Percentiles rank a stretch among this genome's conserved stretches.
These are phyloP conservation scores for Mercenaria mercenaria DNA, from an alignment of 1,140 invertebrate species.

Conservation along the genomic window DNA sequence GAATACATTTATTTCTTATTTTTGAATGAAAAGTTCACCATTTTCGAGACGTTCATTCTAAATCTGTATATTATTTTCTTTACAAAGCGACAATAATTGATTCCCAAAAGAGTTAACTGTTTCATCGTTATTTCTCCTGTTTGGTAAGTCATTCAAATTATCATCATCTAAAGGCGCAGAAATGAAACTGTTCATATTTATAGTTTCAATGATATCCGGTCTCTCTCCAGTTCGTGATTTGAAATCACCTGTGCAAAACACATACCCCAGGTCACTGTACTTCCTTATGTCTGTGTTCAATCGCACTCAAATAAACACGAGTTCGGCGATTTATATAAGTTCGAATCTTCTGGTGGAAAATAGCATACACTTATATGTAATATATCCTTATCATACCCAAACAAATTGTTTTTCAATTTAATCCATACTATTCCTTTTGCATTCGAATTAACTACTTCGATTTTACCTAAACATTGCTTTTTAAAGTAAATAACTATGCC, in stretches of 20 bases:
- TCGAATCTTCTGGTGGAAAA: not conserved
- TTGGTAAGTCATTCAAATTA: not conserved
- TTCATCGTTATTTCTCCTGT: not conserved
- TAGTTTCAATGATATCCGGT: not conserved
- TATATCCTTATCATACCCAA: not conserved
- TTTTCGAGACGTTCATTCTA: not conserved
- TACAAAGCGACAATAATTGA: conserved; percentile 11
- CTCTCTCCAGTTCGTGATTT: conserved; percentile 1
- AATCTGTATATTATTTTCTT: conserved; percentile 38
- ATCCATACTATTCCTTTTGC: not conserved
- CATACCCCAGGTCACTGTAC: not conserved
- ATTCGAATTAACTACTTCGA: not conserved
- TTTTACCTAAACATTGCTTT: not conserved
- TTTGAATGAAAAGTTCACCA: not conserved
- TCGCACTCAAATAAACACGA: not conserved
- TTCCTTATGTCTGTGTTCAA: not conserved
- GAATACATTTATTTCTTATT: not conserved
- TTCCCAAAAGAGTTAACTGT: conserved; percentile 4
- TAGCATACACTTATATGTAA: not conserved
- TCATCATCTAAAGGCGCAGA: not conserved
- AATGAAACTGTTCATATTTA: conserved; percentile 31
- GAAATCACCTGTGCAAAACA: not conserved
- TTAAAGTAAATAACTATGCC: conserved; percentile 19
- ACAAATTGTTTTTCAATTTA: not conserved
- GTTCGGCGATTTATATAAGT: not conserved